Evolutionary conservation across 2,888 invertebrate species (phyloP).

Genomic region (Idaea biselata): DNA sequence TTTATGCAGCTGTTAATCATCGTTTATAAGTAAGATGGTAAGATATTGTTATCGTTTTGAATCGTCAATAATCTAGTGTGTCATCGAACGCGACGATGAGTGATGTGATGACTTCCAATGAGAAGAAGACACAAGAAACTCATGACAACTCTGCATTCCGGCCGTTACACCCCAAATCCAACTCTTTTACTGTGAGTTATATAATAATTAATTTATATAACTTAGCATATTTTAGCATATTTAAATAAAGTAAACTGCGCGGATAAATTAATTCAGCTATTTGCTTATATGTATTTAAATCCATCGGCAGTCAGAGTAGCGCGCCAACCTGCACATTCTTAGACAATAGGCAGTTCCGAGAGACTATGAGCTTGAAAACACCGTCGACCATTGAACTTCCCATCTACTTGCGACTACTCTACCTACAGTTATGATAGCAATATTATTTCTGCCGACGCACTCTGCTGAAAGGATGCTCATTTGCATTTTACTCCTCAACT

Average conservation of each 20-base stretch:
- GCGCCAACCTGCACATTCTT: constrained; percentile 10
- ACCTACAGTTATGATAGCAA: background rate
- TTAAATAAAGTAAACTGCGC: too few species aligned
- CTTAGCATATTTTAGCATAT: background rate
- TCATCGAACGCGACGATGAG: too few species aligned
- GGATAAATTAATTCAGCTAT: background rate
- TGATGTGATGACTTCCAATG: too few species aligned
- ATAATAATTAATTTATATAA: background rate
- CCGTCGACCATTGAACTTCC: constrained; percentile 26
- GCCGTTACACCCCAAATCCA: too few species aligned
- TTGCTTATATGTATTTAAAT: background rate
- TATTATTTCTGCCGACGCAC: background rate
- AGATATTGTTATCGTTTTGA: too few species aligned
- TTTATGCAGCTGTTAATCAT: too few species aligned
- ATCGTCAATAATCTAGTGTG: too few species aligned
- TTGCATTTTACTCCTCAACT: background rate
- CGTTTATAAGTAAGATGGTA: too few species aligned
- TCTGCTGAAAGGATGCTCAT: constrained; percentile 1
- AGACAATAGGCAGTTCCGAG: constrained; percentile 24
- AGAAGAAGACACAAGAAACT: too few species aligned
- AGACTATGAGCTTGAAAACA: constrained; percentile 22
- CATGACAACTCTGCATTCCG: too few species aligned
- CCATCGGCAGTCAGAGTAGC: background rate
- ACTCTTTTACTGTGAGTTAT: too few species aligned
- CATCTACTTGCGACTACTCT: constrained; percentile 10